phyloP scores from a whole-genome alignment of 2,797 vertebrate species.

The Myotis pilosus region DNA sequence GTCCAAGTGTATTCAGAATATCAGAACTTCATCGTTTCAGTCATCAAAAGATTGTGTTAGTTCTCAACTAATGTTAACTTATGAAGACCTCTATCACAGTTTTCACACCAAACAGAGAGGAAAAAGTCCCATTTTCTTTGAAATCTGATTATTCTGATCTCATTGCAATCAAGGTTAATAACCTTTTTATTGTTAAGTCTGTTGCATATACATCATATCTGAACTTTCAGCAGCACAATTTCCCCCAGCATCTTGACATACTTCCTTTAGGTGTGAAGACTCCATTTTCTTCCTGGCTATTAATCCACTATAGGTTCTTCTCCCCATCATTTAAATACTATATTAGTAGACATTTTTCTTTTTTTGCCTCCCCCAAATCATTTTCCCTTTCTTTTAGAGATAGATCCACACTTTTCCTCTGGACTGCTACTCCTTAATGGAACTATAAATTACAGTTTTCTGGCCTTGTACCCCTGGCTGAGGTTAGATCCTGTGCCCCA shows the following conservation, averaged over 20 bases:
- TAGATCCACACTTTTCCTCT: neutral
- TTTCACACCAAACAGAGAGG: neutral
- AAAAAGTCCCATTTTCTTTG: neutral
- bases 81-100: neutral
- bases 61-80: slow-evolving; percentile 4
- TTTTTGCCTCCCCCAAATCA: slow-evolving; percentile 5
- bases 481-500: neutral
- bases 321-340: neutral
- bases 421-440: neutral
- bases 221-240: neutral
- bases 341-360: neutral
- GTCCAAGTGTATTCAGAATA: neutral
- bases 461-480: neutral
- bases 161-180: neutral
- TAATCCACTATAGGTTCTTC: neutral
- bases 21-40: neutral
- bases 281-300: neutral
- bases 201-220: neutral
- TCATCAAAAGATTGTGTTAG: neutral
- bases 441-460: neutral
- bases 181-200: neutral
- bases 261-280: neutral
- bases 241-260: neutral
- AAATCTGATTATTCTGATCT: neutral
- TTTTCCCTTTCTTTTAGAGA: neutral